Evolutionary conservation across 2,888 invertebrate genomes (phyloP), one percentile per base, ranked within the genome.

Genomic region (Tryphoninae sp.): DNA sequence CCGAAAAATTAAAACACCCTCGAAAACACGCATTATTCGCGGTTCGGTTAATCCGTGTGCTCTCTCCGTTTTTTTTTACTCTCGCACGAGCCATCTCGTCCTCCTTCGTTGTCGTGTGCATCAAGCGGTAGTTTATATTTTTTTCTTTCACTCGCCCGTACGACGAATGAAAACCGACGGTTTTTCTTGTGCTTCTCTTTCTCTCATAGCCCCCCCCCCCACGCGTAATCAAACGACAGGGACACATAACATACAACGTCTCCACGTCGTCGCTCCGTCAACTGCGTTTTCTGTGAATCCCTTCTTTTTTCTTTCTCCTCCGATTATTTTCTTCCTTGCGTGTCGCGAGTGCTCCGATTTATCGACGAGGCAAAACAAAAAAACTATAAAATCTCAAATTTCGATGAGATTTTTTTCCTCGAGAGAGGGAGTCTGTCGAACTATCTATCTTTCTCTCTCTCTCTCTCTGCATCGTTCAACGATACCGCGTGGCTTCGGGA

Each of bases 401-500:
- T 55, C 16, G 55, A 19, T 2, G 16, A n/a, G 55, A 16, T 55
- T 55, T 55, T 55, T 55, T 55, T 55, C 42, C n/a, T 58, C 53
- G 55, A 53, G 64, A 55, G 49, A 33, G 33, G 33, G 33, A 33
- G 4, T 33, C 33, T 33, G 33, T 33, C 33, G 33, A 33, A 7
- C 33, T 33, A 33, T 65, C 75, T 49, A 55, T 11, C 74, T 26
- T 3, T 26, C 26, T 26, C 26, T 19, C 65, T 68, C 55, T 65
- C 9, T 16, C 58, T 11, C 42, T 42, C n/a, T 13, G 19, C 61
- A 33, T 62, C 9, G 23, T 59, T 45, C 45, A 23, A 2, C 26
- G 76, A 76, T 80, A 82, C 83, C 84, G 83, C 84, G 84, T 84
- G 82, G 84, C 81, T 83, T 83, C 65, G 76, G 69, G 61, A 69